Evolutionary conservation across 2,113 vertebrate genomes (phyloP), one percentile per base, ranked within the genome.

Genomic region (Pionites leucogaster): DNA sequence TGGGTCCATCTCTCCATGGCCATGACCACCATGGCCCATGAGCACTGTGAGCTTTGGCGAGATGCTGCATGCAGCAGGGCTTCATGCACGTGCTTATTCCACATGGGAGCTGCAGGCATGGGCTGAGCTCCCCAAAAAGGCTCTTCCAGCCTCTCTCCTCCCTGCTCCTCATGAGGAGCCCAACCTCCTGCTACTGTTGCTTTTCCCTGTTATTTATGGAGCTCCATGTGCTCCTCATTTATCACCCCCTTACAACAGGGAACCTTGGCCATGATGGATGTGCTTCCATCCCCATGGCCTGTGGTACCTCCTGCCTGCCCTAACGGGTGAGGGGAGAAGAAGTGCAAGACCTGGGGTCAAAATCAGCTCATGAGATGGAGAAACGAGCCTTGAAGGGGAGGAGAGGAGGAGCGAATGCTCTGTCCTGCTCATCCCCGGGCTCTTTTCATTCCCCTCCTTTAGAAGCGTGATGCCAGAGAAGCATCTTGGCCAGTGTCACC

Each of bases 71-170:
- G 42, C 31, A 9, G 17, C 42, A 42, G 31, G 47, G 41, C 50
- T 41, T 17, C 35, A 59, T 59, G 33, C 33, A 3, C 20, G 0
- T 1, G 15, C 12, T 50, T 3, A 6, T 44, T n/a, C 47, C 52
- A 15, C 5, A 0, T 0, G 8, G 1, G 57, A 53, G 76, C 80
- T 57, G 39, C 55, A 2, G 41, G 41, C 46, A 1, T 1, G 35
- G 65, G 41, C 47, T 10, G 46, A 68, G 20, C 57, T 18, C 2
- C 2, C 42, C 5, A 1, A 14, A 83, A 68, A 52, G 12, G 46
- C 52, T 25, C 27, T 59, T 33, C 23, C 88, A 78, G 59, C 64
- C 82, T 64, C 42, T 77, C n/a, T 50, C 7, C 0, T 64, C 42
- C 41, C 35, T 19, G 75, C 41, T 23, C 27, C 28, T 27, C 80